Base-by-base conservation (phyloP, 1,140 invertebrate species). In the Belonocnema kinseyi region DNA sequence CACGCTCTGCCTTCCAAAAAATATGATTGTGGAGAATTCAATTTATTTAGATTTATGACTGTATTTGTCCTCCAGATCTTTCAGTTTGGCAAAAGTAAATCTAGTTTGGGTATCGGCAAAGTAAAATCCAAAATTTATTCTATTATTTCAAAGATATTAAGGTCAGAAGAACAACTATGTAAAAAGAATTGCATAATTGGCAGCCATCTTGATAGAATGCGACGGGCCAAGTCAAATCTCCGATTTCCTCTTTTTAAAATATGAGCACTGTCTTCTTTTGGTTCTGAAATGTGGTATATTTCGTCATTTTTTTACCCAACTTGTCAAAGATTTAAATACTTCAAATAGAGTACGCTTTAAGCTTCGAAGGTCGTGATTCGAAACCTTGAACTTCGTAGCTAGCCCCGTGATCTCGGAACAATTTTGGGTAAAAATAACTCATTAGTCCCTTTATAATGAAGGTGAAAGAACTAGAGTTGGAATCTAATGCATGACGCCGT, bases 101-200 rank as follows among this genome's bases (percentile, higher is more conserved):
- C 40, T 46, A 46, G 40, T 7, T 46, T 11, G 40, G 40, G 10
- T 11, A 46, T 46, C 40, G 40, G 40, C 10, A 46, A 10, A 46
- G 40, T 11, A 33, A 56, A 56, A 56, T 56, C 3, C 3, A 61
- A 33, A 3, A 66, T 66, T 66, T 66, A 2, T 16, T 7, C 0
- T 26, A 13, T 40, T 66, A 46, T 53, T 71, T 40, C 50, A 14
- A 21, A 58, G 17, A 58, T 77, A 72, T 72, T 70, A 46, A 73
- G 75, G 76, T 82, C 78, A 80, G 78, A 80, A 72, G 78, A 73
- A 50, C 78, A 80, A 77, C 50, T 72, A 66, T 77, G 81, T 77
- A 75, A 77, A 72, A 72, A 75, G 19, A 76, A 77, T 82, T 82
- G 81, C 81, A 61, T 82, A 82, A 82, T 46, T 82, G 77, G 78